Evolutionary conservation across 2,888 invertebrate species (phyloP), one percentile per base, ranked within the genome.

Genomic region (Sesamia inferens): DNA sequence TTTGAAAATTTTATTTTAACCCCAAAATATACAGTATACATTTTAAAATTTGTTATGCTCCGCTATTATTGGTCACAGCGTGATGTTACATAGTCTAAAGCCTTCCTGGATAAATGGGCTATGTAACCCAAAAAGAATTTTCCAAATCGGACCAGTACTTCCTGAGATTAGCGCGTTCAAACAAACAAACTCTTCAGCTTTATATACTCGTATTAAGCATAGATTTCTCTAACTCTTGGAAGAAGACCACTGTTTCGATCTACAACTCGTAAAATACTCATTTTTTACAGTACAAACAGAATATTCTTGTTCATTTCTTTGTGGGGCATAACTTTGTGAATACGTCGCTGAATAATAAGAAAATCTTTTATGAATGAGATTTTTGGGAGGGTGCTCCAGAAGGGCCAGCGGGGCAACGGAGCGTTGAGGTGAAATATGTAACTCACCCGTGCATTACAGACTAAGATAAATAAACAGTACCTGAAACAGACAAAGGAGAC

Each of bases 231-330:
- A 83, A 86, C 92, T 90, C 91, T 80, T 86, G 92, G 91, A 92
- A 92, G 86, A 81, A 87, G 90, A 91, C 92, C 93, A 90, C 92
- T 92, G 93, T 94, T 94, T 94, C 94, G 94, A 95, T 94, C 92
- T 93, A 92, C 91, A 91, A 90, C 91, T 91, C 90, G 85, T 88
- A 90, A 90, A 92, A 92, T 89, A 93, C 89, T 90, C 86, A 91
- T 90, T 92, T 92, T 90, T 90, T 90, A 39, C 90, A 90, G 81
- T 87, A 87, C 87, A 90, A 91, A 90, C 89, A 89, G 85, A 92
- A 90, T 90, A 92, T 91, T 92, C 88, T 85, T 87, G 83, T 88
- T 90, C 88, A 86, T 91, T 91, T 89, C 90, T 88, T 90, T 89
- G 85, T 87, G 82, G 87, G 86, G 85, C 87, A 91, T 91, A 92